Base-by-base conservation (phyloP, 2,113 vertebrate species). In the Ammodytes dubius region DNA sequence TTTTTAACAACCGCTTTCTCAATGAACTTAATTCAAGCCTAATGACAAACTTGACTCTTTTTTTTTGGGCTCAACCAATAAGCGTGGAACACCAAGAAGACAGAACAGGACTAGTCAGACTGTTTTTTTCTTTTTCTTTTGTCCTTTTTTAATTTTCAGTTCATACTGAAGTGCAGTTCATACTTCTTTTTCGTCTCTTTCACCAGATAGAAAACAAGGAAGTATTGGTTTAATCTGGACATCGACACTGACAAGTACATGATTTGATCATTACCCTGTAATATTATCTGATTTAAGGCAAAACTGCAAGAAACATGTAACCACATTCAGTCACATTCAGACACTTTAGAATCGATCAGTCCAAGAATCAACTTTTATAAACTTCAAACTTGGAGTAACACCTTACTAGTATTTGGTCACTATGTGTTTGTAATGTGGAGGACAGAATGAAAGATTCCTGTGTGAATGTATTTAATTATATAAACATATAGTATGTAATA, bases 361-460 rank as follows among this genome's bases (percentile, higher is more conserved):
- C 47, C 63, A 53, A 8, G 37, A 59, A 57, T 7, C 37, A 12
- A 0, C 43, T 43, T 46, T 2, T 68, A 19, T 43, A 54, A 54
- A 69, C 13, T 58, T 17, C 8, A 52, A 6, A n/a, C 42, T 40
- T 67, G 37, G n/a, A 58, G n/a, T 53, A 53, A 53, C 53, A 53
- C 78, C 67, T 82, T 58, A 78, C 35, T 13, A 52, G 49, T 15
- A 58, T 43, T 77, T 68, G 54, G 8, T 79, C 56, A 68, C 54
- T 8, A 14, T 77, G 66, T 76, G 19, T 56, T 47, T 73, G 27
- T 74, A 52, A 53, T 53, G 54, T 71, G 27, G 27, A 57, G 13
- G 39, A 17, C 8, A 68, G 46, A 66, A 65, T 40, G 46, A 4
- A 19, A 35, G 13, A 43, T 9, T 54, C 56, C 53, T 14, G 15